A percentile compares a stretch with the other conserved stretches of the same genome.
Evolutionary conservation across 2,888 invertebrate genomes (phyloP).

Genomic region (Alentia gelatinosa): DNA sequence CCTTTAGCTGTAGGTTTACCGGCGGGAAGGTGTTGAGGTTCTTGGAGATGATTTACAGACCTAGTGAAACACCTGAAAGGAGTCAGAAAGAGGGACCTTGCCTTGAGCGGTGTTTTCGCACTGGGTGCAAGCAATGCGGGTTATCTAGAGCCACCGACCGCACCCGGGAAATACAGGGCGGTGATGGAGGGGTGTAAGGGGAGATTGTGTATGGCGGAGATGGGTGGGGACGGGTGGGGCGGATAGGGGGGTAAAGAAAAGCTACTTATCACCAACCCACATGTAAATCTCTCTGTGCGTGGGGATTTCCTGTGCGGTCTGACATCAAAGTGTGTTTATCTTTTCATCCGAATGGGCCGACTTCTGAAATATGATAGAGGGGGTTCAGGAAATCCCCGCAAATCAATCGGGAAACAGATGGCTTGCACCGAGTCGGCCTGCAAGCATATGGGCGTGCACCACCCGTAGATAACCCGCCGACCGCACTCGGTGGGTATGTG

Average conservation of each 20-base stretch:
- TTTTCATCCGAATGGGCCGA: not conserved
- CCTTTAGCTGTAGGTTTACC: too few relatives aligned
- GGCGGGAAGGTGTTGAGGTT: not conserved
- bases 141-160: not conserved
- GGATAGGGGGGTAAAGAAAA: not conserved
- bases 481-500: too few relatives aligned
- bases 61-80: not conserved
- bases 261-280: not conserved
- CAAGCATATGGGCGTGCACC: too few relatives aligned
- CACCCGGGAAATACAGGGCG: too few relatives aligned
- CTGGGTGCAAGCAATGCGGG: not conserved
- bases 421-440: too few relatives aligned
- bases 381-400: not conserved
- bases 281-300: not conserved
- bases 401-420: not conserved
- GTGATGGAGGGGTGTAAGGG: too few relatives aligned
- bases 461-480: too few relatives aligned
- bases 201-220: too few relatives aligned
- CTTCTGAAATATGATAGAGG: not conserved
- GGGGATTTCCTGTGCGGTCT: not conserved
- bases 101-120: not conserved
- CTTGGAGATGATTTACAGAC: not conserved
- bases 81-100: not conserved
- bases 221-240: not conserved
- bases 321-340: not conserved